Evolutionary conservation across 2,113 vertebrate species (phyloP).

Genomic region (Eretmochelys imbricata): DNA sequence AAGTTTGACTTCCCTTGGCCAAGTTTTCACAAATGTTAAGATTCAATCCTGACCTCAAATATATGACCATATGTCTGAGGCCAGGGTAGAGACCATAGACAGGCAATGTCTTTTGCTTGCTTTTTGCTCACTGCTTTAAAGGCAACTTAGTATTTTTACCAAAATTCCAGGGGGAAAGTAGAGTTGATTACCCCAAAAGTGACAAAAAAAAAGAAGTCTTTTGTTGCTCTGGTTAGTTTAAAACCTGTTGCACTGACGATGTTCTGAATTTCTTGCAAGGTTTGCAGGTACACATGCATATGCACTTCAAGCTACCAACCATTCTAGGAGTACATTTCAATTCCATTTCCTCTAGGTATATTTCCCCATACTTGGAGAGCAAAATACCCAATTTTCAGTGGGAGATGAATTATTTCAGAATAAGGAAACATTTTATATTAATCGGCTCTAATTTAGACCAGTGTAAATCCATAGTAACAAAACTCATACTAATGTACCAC

Average conservation of each 20-base stretch:
- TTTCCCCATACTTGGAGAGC: neutral
- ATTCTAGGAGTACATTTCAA: neutral
- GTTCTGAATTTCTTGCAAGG: neutral
- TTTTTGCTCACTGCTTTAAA: conserved; percentile 15
- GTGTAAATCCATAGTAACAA: neutral
- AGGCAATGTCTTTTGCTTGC: neutral
- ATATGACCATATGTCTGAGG: conserved; percentile 30
- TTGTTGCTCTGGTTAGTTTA: neutral
- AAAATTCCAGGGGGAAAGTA: neutral
- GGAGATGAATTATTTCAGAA: neutral
- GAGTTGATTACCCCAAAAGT: conserved; percentile 16
- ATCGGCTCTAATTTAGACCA: neutral
- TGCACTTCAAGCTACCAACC: neutral
- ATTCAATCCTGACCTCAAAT: neutral
- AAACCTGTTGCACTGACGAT: neutral
- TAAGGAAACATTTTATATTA: neutral
- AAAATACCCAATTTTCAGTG: neutral
- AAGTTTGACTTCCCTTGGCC: neutral
- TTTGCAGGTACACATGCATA: neutral
- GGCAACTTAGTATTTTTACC: neutral
- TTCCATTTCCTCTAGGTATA: neutral
- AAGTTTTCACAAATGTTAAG: conserved; percentile 21
- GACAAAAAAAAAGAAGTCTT: neutral
- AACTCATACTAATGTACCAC: neutral
- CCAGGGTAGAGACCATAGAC: conserved; percentile 12